A percentile compares a stretch with the other conserved stretches of the same genome.
Conservation (phyloP, 2,888 invertebrate genomes). For the Idaea biselata region DNA sequence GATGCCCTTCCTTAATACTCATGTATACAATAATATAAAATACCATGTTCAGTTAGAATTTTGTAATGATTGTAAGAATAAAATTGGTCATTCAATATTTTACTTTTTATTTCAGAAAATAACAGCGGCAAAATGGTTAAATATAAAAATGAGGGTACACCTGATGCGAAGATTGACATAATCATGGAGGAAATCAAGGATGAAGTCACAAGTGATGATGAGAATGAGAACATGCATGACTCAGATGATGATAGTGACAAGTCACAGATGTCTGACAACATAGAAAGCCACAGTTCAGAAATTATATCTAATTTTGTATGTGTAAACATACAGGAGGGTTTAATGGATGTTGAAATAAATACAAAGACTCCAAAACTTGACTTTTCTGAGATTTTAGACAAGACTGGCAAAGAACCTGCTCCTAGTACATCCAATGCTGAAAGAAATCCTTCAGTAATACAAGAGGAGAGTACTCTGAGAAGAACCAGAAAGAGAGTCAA, state of each 20-base stretch:
- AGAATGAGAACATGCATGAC: neutral
- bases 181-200: neutral
- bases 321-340: neutral
- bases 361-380: neutral
- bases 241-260: neutral
- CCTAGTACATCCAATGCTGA: neutral
- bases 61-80: no score
- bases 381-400: neutral
- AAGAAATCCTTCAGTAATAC: neutral
- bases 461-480: neutral
- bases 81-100: no score
- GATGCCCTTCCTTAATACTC: no score
- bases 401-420: neutral
- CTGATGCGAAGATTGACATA: neutral
- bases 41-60: no score
- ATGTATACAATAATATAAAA: no score
- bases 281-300: neutral
- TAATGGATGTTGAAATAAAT: neutral
- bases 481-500: neutral
- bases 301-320: neutral
- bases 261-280: neutral
- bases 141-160: neutral
- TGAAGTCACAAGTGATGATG: neutral
- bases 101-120: neutral
- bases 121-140: neutral